phyloP scores from a whole-genome alignment of 2,797 vertebrate species.

The Potorous gilbertii region DNA sequence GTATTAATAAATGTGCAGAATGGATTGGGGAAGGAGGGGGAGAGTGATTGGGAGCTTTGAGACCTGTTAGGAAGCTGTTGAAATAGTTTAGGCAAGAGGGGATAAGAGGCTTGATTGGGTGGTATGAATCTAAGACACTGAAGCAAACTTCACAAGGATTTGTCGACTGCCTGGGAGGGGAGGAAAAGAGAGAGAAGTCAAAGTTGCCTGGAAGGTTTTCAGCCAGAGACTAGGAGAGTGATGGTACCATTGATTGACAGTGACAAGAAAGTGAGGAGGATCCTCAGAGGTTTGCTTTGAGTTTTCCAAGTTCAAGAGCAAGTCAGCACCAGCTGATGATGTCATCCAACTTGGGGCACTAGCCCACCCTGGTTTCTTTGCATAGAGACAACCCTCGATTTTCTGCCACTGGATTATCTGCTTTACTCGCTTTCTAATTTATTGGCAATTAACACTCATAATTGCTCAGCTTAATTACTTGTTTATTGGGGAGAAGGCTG shows the following conservation, averaged over 20 bases:
- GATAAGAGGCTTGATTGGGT: background rate
- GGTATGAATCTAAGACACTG: background rate
- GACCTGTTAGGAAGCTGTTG: background rate
- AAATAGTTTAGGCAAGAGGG: background rate
- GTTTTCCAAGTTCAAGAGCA: slow-evolving; percentile 1
- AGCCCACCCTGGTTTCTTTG: background rate
- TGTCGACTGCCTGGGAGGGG: background rate
- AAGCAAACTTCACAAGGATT: background rate
- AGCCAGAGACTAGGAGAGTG: background rate
- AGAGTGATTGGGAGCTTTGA: background rate
- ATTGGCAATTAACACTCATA: slow-evolving; percentile 4
- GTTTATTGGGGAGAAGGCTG: background rate
- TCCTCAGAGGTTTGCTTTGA: slow-evolving; percentile 4
- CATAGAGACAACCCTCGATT: background rate
- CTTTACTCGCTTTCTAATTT: background rate
- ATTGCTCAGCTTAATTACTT: background rate
- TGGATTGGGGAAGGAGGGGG: background rate
- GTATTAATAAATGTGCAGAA: background rate
- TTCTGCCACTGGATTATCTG: slow-evolving; percentile 6
- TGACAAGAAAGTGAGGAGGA: background rate
- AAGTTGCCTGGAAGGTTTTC: background rate
- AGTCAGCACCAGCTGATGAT: background rate
- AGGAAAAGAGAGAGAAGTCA: background rate
- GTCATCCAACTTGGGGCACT: background rate
- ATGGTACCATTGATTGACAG: background rate